These are phyloP conservation scores for Eupithecia vulgata DNA, from an alignment of 2,888 invertebrate genomes.

Conservation along the genomic window DNA sequence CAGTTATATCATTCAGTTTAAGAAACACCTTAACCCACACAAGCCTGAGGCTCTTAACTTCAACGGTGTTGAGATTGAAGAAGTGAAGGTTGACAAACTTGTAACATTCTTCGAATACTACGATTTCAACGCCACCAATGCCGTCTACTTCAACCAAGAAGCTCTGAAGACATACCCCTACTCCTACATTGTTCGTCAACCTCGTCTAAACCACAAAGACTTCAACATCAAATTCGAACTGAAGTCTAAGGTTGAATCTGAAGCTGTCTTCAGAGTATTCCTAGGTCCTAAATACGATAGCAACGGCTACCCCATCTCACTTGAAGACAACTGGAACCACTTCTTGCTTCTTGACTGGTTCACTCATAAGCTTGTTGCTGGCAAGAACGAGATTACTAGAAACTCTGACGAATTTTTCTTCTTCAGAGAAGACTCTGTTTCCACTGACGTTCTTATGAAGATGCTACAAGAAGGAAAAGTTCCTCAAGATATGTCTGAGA, in stretches of 20 bases:
- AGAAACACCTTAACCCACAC: conserved; percentile 84
- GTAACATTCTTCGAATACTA: conserved; percentile 87
- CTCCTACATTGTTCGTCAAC: conserved; percentile 84
- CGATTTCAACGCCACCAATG: conserved; percentile 85
- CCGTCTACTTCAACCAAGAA: conserved; percentile 60
- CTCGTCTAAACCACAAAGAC: conserved; percentile 88
- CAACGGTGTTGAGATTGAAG: conserved; percentile 85
- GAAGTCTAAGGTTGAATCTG: conserved; percentile 82
- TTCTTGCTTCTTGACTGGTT: conserved; percentile 86
- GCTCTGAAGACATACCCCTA: conserved; percentile 66
- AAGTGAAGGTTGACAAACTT: conserved; percentile 85
- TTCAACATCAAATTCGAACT: conserved; percentile 86
- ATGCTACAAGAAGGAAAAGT: conserved; percentile 81
- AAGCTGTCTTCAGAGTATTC: conserved; percentile 86
- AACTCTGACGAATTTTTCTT: conserved; percentile 86
- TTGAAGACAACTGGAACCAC: conserved; percentile 84
- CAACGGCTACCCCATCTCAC: conserved; percentile 75
- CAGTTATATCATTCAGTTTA: conserved; percentile 84
- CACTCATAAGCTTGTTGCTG: conserved; percentile 83
- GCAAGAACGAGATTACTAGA: conserved; percentile 86
- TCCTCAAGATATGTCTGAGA: conserved; percentile 79
- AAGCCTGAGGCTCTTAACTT: conserved; percentile 82
- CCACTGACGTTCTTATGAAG: conserved; percentile 84
- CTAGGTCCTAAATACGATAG: conserved; percentile 88
- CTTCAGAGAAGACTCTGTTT: conserved; percentile 85